Conservation (phyloP, 2,797 vertebrate genomes). For the Alectoris magna region DNA sequence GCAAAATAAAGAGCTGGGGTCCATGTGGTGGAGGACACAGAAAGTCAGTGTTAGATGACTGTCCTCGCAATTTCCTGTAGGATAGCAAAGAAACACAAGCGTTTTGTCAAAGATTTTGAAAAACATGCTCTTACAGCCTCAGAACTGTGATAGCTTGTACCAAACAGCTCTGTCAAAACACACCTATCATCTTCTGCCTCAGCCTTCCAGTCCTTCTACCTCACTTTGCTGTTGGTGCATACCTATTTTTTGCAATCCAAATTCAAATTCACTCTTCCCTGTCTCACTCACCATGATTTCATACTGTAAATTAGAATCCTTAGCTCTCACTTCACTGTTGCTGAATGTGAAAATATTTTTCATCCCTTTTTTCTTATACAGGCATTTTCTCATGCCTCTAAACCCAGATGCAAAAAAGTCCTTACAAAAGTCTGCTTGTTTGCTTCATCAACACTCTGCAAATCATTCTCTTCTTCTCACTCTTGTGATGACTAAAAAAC, state of each 20-base stretch:
- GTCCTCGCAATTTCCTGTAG: background rate
- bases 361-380: background rate
- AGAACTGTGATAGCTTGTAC: constrained; percentile 31
- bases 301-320: background rate
- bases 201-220: constrained; percentile 28
- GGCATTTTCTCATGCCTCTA: background rate
- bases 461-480: background rate
- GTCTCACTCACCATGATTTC: background rate
- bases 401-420: background rate
- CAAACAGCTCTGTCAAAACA: constrained; percentile 42
- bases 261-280: background rate
- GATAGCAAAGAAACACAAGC: background rate
- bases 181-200: background rate
- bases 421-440: constrained; percentile 4
- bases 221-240: background rate
- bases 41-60: background rate
- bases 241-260: constrained; percentile 6
- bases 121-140: constrained; percentile 8
- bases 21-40: background rate
- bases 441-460: constrained; percentile 3
- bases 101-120: background rate
- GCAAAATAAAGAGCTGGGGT: background rate
- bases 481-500: constrained; percentile 20
- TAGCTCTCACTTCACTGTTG: constrained; percentile 6
- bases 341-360: constrained; percentile 6